phyloP scores from a whole-genome alignment of 2,113 vertebrate species.

The Murina feae region DNA sequence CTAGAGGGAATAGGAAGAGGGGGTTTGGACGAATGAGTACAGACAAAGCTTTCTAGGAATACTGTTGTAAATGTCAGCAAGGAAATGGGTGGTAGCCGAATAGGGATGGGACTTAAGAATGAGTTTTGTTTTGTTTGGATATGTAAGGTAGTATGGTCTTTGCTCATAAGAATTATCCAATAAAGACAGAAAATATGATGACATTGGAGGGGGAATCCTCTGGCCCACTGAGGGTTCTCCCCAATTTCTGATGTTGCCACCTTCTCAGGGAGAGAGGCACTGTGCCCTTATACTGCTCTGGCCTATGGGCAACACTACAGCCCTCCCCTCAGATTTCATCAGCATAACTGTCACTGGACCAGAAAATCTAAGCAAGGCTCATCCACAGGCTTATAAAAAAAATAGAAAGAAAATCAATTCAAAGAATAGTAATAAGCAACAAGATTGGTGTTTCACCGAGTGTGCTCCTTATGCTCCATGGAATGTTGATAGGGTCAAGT shows the following conservation, averaged over 20 bases:
- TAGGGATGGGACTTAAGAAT: neutral
- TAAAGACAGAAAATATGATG: neutral
- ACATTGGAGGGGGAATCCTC: neutral
- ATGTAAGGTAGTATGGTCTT: neutral
- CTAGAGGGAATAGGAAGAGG: neutral
- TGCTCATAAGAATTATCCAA: neutral
- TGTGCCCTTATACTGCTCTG: neutral
- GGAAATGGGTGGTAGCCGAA: neutral
- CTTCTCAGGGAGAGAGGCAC: neutral
- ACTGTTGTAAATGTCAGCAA: neutral
- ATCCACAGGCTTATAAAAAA: slow-evolving; percentile 18
- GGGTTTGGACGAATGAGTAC: neutral
- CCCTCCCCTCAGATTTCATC: neutral
- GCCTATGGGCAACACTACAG: neutral
- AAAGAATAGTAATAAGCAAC: slow-evolving; percentile 48
- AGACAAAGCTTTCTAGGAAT: neutral
- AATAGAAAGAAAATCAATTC: slow-evolving; percentile 63
- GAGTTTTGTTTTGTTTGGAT: neutral
- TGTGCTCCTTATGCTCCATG: neutral
- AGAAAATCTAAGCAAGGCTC: slow-evolving; percentile 42
- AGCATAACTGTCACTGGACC: slow-evolving; percentile 27
- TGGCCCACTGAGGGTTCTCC: neutral
- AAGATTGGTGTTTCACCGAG: slow-evolving; percentile 20
- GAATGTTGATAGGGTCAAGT: slow-evolving; percentile 38
- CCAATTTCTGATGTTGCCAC: neutral